These are phyloP conservation scores for Cheilosia variabilis DNA, from an alignment of 2,888 invertebrate species.

Conservation along the genomic window DNA sequence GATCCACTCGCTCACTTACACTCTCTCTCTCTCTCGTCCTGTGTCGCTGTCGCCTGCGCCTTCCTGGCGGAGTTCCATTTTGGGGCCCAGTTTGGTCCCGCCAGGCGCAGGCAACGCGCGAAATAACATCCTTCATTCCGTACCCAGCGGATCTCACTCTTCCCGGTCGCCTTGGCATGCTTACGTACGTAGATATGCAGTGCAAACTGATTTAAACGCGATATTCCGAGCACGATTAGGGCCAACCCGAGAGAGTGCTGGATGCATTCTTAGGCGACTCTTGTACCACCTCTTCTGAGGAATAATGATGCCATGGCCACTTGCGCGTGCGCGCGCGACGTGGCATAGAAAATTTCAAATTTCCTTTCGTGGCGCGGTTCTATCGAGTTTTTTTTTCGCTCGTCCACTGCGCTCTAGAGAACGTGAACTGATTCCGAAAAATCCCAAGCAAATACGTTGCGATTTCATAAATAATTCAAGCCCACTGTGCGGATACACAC, in stretches of 20 bases:
- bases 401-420: slow-evolving; percentile 14
- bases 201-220: slow-evolving; percentile 69
- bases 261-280: slow-evolving; percentile 50
- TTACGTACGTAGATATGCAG: background rate
- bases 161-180: slow-evolving; percentile 8
- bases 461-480: slow-evolving; percentile 62
- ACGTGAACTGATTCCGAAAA: slow-evolving; percentile 49
- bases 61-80: slow-evolving; percentile 55
- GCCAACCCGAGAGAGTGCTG: slow-evolving; percentile 39
- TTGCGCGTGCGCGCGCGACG: slow-evolving; percentile 36
- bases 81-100: slow-evolving; percentile 45
- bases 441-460: slow-evolving; percentile 53
- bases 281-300: slow-evolving; percentile 42
- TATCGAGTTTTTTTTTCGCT: slow-evolving; percentile 5
- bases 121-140: slow-evolving; percentile 67
- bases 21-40: slow-evolving; percentile 7
- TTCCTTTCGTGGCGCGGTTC: slow-evolving; percentile 61
- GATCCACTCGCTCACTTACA: background rate
- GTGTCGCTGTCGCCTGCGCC: slow-evolving; percentile 15
- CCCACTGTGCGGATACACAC: slow-evolving; percentile 10
- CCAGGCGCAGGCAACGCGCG: slow-evolving; percentile 62
- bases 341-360: slow-evolving; percentile 51
- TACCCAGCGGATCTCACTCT: slow-evolving; percentile 53
- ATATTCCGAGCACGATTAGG: slow-evolving; percentile 71
- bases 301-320: slow-evolving; percentile 59